These are phyloP conservation scores for Scolanthus callimorphus DNA, from an alignment of 92 coral and sea anemone species.

Conservation along the genomic window DNA sequence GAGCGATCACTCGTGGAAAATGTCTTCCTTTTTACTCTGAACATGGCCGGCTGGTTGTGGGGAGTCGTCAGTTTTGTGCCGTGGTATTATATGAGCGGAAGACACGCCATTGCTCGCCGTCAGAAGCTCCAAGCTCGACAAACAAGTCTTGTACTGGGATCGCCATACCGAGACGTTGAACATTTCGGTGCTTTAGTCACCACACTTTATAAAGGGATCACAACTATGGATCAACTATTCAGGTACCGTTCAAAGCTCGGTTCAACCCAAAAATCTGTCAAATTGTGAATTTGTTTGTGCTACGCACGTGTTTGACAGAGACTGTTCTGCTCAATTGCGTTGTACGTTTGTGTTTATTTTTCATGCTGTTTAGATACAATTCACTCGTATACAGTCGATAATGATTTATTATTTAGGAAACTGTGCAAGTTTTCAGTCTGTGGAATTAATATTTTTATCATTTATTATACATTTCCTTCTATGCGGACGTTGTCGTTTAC, in stretches of 20 bases:
- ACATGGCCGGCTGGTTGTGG: constrained; percentile 92
- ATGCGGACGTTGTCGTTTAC: no score
- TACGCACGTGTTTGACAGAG: no score
- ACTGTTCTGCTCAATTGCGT: no score
- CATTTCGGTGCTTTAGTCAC: constrained; percentile 77
- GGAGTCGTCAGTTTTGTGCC: constrained; percentile 89
- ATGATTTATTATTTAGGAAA: no score
- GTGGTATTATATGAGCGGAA: constrained; percentile 90
- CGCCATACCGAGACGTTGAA: constrained; percentile 88
- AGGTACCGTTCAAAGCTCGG: constrained; percentile 46
- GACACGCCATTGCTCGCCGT: constrained; percentile 57
- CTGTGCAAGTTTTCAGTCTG: no score
- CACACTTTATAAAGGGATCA: constrained; percentile 78
- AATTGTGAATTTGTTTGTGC: no score
- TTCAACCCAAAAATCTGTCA: neutral
- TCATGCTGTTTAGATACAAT: no score
- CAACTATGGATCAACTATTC: constrained; percentile 92
- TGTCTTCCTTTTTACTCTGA: constrained; percentile 82
- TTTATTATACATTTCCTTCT: no score
- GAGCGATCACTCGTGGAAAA: constrained; percentile 81
- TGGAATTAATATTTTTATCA: no score
- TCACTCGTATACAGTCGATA: no score
- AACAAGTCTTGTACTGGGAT: constrained; percentile 71
- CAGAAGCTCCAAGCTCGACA: constrained; percentile 78
- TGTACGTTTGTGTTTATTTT: no score